Conservation (phyloP, 2,797 vertebrate species). For the Danio tinwini region DNA sequence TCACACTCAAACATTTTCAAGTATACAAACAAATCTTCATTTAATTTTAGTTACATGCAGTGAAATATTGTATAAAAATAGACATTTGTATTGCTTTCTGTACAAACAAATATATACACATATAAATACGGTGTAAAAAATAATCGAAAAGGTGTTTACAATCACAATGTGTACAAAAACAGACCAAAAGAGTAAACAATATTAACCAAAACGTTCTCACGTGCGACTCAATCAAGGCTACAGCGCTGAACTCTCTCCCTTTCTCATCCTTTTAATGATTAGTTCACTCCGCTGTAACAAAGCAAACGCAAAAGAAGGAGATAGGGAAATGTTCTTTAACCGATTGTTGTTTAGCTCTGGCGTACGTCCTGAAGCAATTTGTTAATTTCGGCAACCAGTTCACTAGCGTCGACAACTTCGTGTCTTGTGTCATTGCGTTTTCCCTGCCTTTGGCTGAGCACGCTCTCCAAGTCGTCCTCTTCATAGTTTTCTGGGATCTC, state of each 20-base stretch:
- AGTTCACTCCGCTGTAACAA: slow-evolving; percentile 17
- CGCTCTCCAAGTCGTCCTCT: slow-evolving; percentile 94
- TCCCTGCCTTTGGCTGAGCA: slow-evolving; percentile 82
- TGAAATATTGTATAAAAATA: slow-evolving; percentile 94
- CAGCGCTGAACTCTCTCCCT: slow-evolving; percentile 51
- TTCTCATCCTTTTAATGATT: slow-evolving; percentile 49
- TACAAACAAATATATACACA: slow-evolving; percentile 82
- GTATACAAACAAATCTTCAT: slow-evolving; percentile 55
- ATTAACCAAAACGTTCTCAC: slow-evolving; percentile 89
- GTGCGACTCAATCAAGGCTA: slow-evolving; percentile 83
- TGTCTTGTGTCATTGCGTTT: slow-evolving; percentile 84
- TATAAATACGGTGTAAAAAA: slow-evolving; percentile 96
- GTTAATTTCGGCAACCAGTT: slow-evolving; percentile 97
- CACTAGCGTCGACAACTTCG: slow-evolving; percentile 88
- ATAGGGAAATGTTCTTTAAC: slow-evolving; percentile 24
- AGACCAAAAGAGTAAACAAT: slow-evolving; percentile 80
- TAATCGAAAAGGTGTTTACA: slow-evolving; percentile 92
- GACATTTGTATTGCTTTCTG: slow-evolving; percentile 86
- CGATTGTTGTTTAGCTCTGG: slow-evolving; percentile 83
- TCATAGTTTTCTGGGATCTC: slow-evolving; percentile 98
- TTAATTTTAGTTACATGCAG: slow-evolving; percentile 77
- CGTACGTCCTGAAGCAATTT: slow-evolving; percentile 94
- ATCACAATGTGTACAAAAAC: slow-evolving; percentile 91
- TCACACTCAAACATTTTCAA: neutral
- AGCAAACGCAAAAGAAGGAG: slow-evolving; percentile 39